Percentiles rank a stretch among this genome's conserved stretches.
These are phyloP conservation scores for Eupithecia dodoneata DNA, from an alignment of 2,888 invertebrate species.

Conservation along the genomic window DNA sequence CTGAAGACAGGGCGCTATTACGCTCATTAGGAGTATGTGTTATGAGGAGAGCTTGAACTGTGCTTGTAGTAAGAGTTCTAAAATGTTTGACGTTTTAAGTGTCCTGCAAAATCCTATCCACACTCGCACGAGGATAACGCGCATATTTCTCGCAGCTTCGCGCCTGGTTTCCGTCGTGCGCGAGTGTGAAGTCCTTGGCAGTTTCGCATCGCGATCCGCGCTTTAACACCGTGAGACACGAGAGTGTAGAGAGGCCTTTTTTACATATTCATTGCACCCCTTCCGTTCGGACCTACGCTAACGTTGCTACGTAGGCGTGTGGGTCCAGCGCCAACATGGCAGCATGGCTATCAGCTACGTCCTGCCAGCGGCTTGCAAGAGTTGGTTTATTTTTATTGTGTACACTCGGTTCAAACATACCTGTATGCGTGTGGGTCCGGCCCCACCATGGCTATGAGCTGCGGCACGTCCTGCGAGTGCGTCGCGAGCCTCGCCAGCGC, in stretches of 20 bases:
- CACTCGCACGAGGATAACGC: too few species aligned
- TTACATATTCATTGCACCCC: background rate
- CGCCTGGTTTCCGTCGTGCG: too few species aligned
- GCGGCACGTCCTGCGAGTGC: conserved; percentile 94
- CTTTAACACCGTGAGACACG: too few species aligned
- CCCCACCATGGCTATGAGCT: conserved; percentile 95
- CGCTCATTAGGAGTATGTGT: too few species aligned
- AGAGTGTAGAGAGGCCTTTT: background rate
- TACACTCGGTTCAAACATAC: conserved; percentile 7
- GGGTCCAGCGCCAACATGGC: conserved; percentile 93
- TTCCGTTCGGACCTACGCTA: background rate
- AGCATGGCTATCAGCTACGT: conserved; percentile 92
- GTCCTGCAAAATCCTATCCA: background rate
- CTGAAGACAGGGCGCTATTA: too few species aligned
- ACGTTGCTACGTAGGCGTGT: background rate
- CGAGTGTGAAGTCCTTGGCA: too few species aligned
- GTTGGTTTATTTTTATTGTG: background rate
- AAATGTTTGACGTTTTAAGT: background rate
- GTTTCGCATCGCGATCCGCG: too few species aligned
- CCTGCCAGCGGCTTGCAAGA: conserved; percentile 90
- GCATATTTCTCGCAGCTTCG: too few species aligned
- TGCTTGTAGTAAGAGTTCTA: background rate
- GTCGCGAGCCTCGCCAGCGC: conserved; percentile 90
- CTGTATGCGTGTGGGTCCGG: conserved; percentile 86
- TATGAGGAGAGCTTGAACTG: too few species aligned